A percentile compares a stretch with the other conserved stretches of the same genome.
Evolutionary conservation across 2,888 invertebrate species (phyloP).

Genomic region (Acrobasis repandana): DNA sequence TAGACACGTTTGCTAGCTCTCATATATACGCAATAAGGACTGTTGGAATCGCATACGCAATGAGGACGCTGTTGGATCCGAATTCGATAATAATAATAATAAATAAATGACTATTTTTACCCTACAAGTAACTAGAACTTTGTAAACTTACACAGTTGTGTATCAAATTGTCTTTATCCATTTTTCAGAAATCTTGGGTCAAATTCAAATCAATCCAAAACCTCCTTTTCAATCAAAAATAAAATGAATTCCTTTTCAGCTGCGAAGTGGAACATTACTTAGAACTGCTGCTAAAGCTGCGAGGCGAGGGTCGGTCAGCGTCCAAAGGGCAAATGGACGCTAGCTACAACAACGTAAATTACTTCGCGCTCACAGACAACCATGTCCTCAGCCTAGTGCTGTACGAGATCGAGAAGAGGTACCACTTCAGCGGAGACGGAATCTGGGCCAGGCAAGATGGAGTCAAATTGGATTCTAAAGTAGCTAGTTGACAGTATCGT

Average conservation of each 20-base stretch:
- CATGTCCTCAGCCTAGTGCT: conserved; percentile 85
- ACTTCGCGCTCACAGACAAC: conserved; percentile 58
- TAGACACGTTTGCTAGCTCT: too few species aligned
- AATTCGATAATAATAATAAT: too few species aligned
- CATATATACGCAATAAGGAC: too few species aligned
- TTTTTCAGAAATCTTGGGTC: too few species aligned
- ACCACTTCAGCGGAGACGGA: conserved; percentile 90
- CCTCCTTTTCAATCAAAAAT: too few species aligned
- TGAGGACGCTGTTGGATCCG: too few species aligned
- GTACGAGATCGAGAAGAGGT: conserved; percentile 88
- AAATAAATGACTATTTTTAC: too few species aligned
- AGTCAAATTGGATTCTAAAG: conserved; percentile 39
- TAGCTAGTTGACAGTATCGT: conserved; percentile 18
- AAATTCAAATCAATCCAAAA: too few species aligned
- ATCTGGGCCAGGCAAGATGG: conserved; percentile 81
- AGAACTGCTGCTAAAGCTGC: conserved; percentile 45
- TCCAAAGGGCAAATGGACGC: conserved; percentile 36
- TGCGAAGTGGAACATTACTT: conserved; percentile 57
- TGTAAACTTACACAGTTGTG: too few species aligned
- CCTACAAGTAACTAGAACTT: too few species aligned
- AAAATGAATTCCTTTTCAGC: conserved; percentile 43
- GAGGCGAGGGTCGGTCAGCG: conserved; percentile 27
- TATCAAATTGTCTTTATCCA: too few species aligned
- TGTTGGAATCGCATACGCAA: too few species aligned
- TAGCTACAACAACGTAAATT: conserved; percentile 48